phyloP scores from a whole-genome alignment of 1,140 invertebrate genomes.

The Lasioglossum baleicum region DNA sequence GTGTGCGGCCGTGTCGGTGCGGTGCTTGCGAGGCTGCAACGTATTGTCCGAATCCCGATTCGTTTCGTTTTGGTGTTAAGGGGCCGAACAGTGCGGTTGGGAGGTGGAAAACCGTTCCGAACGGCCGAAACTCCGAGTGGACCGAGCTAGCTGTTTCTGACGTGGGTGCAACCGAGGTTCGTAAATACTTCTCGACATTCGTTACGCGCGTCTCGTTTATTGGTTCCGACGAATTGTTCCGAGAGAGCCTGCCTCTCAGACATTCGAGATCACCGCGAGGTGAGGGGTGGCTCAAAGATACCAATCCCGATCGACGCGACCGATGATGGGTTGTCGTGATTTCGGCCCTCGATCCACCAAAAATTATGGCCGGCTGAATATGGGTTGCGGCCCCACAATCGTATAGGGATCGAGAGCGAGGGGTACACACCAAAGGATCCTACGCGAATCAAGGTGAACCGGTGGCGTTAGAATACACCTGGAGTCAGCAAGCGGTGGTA shows the following conservation, averaged over 20 bases:
- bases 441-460: constrained; percentile 49
- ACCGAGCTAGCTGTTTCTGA: constrained; percentile 53
- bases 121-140: constrained; percentile 42
- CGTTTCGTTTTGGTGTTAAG: constrained; percentile 44
- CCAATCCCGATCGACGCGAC: constrained; percentile 34
- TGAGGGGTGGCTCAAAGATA: no score
- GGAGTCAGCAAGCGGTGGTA: constrained; percentile 29
- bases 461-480: constrained; percentile 50
- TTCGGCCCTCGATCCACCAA: constrained; percentile 43
- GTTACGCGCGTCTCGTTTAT: constrained; percentile 47
- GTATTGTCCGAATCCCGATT: constrained; percentile 61
- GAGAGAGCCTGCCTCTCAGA: neutral
- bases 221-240: constrained; percentile 51
- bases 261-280: constrained; percentile 16
- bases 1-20: constrained; percentile 40
- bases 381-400: constrained; percentile 44
- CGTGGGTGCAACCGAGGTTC: constrained; percentile 49
- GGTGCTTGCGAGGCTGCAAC: constrained; percentile 58
- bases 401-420: neutral
- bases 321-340: constrained; percentile 61
- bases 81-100: neutral
- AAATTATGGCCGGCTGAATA: constrained; percentile 62
- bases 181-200: constrained; percentile 50
- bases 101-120: constrained; percentile 8
- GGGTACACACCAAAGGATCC: neutral